Conservation (phyloP, 2,888 invertebrate species). For the Sphecodes monilicornis region DNA sequence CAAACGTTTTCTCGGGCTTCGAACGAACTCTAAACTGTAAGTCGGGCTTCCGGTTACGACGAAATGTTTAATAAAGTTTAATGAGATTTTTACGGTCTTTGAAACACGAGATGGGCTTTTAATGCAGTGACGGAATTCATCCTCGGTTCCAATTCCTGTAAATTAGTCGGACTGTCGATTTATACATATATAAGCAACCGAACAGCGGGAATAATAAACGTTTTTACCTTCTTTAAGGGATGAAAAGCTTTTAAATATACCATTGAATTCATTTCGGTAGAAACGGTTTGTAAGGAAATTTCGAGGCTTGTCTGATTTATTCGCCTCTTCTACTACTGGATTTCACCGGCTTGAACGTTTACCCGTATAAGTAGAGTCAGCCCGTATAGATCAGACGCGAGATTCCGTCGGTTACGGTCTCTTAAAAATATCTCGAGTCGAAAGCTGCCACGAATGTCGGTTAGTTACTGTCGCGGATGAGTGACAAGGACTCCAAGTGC, state of each 20-base stretch:
- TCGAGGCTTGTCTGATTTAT: constrained; percentile 3
- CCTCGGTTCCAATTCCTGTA: not conserved
- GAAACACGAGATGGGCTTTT: not conserved
- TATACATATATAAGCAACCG: not conserved
- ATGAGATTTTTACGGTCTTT: not conserved
- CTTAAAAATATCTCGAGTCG: not conserved
- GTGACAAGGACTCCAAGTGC: not conserved
- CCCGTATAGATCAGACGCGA: constrained; percentile 13
- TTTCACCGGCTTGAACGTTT: not conserved
- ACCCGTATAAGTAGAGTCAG: constrained; percentile 1
- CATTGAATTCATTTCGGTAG: constrained; percentile 20
- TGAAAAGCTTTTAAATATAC: not conserved
- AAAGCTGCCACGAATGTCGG: constrained; percentile 1
- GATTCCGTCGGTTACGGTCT: not conserved
- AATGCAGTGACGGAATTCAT: not conserved
- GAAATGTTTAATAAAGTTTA: constrained; percentile 5
- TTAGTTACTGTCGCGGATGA: not conserved
- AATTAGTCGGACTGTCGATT: not conserved
- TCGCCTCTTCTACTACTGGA: constrained; percentile 8
- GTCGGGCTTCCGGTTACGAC: not conserved
- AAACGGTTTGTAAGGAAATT: constrained; percentile 15
- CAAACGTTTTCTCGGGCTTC: not conserved
- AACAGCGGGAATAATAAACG: not conserved
- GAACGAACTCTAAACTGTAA: not conserved
- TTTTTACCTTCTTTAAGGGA: not conserved